Conservation (phyloP, 2,113 vertebrate genomes). For the Austrofundulus limnaeus region DNA sequence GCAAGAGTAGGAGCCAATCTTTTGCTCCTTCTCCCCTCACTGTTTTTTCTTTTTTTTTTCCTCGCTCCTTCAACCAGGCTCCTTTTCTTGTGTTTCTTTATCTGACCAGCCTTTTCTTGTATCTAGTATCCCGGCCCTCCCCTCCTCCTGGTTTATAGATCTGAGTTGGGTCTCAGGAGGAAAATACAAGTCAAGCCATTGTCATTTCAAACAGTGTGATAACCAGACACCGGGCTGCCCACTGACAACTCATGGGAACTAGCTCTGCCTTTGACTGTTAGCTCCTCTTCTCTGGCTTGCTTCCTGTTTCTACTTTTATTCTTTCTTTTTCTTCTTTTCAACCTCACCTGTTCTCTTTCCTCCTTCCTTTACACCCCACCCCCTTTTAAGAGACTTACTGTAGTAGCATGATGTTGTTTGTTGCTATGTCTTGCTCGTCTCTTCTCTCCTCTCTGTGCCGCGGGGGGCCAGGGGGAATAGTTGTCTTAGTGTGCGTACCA, state of each 20-base stretch:
- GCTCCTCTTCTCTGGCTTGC: slow-evolving; percentile 75
- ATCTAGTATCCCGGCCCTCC: slow-evolving; percentile 28
- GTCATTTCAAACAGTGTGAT: slow-evolving; percentile 84
- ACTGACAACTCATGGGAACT: slow-evolving; percentile 74
- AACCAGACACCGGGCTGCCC: slow-evolving; percentile 80
- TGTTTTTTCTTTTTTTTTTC: slow-evolving; percentile 42
- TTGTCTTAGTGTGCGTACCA: slow-evolving; percentile 89
- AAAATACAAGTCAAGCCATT: slow-evolving; percentile 83
- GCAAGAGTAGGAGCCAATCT: slow-evolving; percentile 60
- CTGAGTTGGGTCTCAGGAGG: slow-evolving; percentile 74
- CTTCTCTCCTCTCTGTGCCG: slow-evolving; percentile 70
- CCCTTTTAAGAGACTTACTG: slow-evolving; percentile 40
- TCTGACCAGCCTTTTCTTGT: slow-evolving; percentile 58
- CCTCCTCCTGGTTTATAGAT: slow-evolving; percentile 67
- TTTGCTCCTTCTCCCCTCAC: slow-evolving; percentile 11
- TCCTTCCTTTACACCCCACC: neutral
- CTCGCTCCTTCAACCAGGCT: slow-evolving; percentile 36
- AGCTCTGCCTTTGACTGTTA: slow-evolving; percentile 76
- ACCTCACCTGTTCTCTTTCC: slow-evolving; percentile 40
- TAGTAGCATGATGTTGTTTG: slow-evolving; percentile 71
- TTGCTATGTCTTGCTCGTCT: slow-evolving; percentile 86
- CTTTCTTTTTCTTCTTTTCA: slow-evolving; percentile 33
- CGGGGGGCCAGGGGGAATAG: slow-evolving; percentile 86
- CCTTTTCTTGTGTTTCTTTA: slow-evolving; percentile 39
- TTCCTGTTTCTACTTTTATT: slow-evolving; percentile 38